These are phyloP conservation scores for Samia ricini DNA, from an alignment of 1,140 invertebrate species.

Conservation along the genomic window DNA sequence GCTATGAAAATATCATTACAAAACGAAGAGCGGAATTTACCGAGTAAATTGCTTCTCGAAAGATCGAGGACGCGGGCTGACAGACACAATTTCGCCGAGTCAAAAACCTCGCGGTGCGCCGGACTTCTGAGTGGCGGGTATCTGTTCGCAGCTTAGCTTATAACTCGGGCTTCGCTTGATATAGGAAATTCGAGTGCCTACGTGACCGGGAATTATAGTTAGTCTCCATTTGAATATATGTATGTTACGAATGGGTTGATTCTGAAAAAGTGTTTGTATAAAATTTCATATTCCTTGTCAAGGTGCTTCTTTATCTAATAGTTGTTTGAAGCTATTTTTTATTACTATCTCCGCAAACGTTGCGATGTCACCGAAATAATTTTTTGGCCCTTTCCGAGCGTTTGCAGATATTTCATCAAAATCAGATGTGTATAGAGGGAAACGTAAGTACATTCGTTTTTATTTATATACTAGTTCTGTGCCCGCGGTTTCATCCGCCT, in stretches of 20 bases:
- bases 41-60: constrained; percentile 34
- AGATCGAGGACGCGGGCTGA: constrained; percentile 21
- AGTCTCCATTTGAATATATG: neutral
- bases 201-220: constrained; percentile 6
- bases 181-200: neutral
- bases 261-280: neutral
- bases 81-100: constrained; percentile 42
- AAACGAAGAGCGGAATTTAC: constrained; percentile 1
- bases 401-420: too few species aligned
- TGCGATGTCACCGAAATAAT: too few species aligned
- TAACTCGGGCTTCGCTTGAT: constrained; percentile 16
- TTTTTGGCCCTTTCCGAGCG: too few species aligned
- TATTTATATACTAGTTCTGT: too few species aligned
- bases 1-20: neutral
- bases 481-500: too few species aligned
- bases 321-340: too few species aligned
- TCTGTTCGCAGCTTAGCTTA: constrained; percentile 12
- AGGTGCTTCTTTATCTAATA: too few species aligned
- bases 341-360: too few species aligned
- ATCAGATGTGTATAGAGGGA: too few species aligned
- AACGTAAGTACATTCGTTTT: too few species aligned
- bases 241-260: too few species aligned
- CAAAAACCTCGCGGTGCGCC: constrained; percentile 30
- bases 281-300: too few species aligned
- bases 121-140: constrained; percentile 9